A percentile compares a stretch with the other conserved stretches of the same genome.
Conservation (phyloP, 2,113 vertebrate species). For the Leptobrachium ailaonicum region DNA sequence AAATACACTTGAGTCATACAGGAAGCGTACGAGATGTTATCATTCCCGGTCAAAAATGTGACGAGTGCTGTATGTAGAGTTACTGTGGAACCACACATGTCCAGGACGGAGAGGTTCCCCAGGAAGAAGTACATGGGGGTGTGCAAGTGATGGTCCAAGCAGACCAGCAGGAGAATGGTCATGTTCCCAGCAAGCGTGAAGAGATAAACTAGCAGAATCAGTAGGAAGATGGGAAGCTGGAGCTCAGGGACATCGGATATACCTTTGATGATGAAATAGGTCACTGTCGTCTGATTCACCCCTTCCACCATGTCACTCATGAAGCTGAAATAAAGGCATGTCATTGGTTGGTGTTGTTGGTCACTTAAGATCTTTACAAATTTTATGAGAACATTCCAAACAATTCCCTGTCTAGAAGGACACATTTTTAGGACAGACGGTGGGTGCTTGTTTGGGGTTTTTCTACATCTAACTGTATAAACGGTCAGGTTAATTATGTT, state of each 20-base stretch:
- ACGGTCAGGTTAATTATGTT: no score
- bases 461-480: no score
- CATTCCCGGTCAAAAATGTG: neutral
- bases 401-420: no score
- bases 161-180: neutral
- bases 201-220: neutral
- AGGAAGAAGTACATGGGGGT: slow-evolving; percentile 20
- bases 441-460: no score
- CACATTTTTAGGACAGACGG: no score
- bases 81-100: neutral
- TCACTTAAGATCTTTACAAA: no score
- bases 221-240: slow-evolving; percentile 11
- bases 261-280: slow-evolving; percentile 30
- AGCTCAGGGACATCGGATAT: slow-evolving; percentile 39
- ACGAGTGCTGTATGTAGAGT: neutral
- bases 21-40: neutral
- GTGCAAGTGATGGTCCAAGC: neutral
- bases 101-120: neutral
- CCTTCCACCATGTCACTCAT: neutral
- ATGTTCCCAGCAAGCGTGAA: neutral
- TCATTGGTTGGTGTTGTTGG: no score
- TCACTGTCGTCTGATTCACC: neutral
- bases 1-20: neutral
- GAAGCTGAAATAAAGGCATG: no score
- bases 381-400: no score